These are phyloP conservation scores for Platalea minor DNA, from an alignment of 2,797 vertebrate species.

Conservation along the genomic window DNA sequence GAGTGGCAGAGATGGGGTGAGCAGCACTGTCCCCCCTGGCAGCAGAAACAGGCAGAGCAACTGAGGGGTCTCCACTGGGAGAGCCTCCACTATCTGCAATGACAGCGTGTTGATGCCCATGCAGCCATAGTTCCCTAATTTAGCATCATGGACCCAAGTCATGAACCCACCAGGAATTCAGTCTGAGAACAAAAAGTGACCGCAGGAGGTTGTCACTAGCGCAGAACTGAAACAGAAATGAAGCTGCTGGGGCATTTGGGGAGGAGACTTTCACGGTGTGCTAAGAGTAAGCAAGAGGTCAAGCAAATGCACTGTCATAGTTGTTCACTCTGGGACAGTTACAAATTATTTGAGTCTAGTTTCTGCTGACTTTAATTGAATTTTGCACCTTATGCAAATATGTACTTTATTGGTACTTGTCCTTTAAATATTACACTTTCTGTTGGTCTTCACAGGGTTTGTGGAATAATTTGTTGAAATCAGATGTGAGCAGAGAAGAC, in stretches of 20 bases:
- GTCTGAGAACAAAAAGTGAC: not conserved
- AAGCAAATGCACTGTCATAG: not conserved
- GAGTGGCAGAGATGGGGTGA: not conserved
- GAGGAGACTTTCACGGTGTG: not conserved
- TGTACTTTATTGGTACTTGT: not conserved
- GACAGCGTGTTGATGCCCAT: not conserved
- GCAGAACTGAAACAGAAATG: not conserved
- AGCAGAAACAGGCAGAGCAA: not conserved
- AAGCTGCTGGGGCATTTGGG: not conserved
- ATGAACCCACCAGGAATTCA: not conserved
- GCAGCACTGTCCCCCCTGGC: not conserved
- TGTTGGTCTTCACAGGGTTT: not conserved
- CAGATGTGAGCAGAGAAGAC: not conserved
- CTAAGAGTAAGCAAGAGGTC: not conserved
- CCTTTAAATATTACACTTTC: not conserved
- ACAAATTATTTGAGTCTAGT: not conserved
- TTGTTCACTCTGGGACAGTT: not conserved
- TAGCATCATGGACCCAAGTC: not conserved
- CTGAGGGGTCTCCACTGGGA: not conserved
- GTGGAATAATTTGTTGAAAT: not conserved
- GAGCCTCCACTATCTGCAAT: not conserved
- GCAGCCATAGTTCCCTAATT: not conserved
- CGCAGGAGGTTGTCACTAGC: rapidly evolving
- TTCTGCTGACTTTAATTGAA: slow-evolving; percentile 2
- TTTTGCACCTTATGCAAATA: not conserved